Conservation (phyloP, 2,113 vertebrate genomes). For the Thamnaconus septentrionalis region DNA sequence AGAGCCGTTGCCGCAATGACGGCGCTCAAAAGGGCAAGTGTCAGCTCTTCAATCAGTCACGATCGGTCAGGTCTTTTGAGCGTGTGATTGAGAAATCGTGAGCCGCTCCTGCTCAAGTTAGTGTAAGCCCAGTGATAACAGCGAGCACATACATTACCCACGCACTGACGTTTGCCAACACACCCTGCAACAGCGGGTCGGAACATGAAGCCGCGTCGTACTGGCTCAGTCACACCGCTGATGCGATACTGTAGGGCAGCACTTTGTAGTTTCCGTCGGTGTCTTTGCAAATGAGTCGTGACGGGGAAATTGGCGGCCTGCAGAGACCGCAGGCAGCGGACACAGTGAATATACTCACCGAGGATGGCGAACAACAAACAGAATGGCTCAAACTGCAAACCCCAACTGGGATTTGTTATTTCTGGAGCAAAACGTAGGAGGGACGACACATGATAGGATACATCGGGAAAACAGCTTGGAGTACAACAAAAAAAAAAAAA, state of each 20-base stretch:
- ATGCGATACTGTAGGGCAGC: conserved; percentile 2
- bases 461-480: neutral
- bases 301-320: conserved; percentile 33
- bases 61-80: too few species aligned
- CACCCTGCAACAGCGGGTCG: neutral
- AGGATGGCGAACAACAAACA: neutral
- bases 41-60: too few species aligned
- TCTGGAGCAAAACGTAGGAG: neutral
- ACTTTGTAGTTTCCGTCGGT: conserved; percentile 19
- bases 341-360: neutral
- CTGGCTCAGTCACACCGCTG: conserved; percentile 9
- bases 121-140: neutral
- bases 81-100: too few species aligned
- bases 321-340: conserved; percentile 38
- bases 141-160: neutral
- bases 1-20: too few species aligned
- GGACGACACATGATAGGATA: neutral
- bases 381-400: neutral
- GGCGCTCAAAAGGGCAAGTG: too few species aligned
- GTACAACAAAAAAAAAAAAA: neutral
- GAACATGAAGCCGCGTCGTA: neutral
- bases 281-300: conserved; percentile 7
- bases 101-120: neutral
- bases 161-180: neutral
- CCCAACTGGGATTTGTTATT: neutral